These are phyloP conservation scores for Lucifuga dentata DNA, from an alignment of 2,113 vertebrate genomes.

Conservation along the genomic window DNA sequence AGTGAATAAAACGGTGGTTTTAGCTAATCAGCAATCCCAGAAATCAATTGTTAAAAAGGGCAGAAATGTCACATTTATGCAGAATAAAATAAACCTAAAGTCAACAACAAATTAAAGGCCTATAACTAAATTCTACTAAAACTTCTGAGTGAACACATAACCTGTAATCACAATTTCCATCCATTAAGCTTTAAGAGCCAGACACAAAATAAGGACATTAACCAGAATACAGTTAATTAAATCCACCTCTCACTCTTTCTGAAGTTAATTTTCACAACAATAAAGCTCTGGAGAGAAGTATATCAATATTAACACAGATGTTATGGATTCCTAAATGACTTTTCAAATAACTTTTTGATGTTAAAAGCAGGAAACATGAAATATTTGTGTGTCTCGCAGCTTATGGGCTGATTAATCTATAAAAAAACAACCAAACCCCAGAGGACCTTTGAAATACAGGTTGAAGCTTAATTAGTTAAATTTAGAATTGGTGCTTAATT, in stretches of 20 bases:
- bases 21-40: too few relatives aligned
- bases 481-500: slow-evolving; percentile 40
- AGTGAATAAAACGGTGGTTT: too few relatives aligned
- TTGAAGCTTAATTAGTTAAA: slow-evolving; percentile 42
- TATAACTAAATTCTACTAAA: too few relatives aligned
- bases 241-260: slow-evolving; percentile 10
- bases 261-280: neutral
- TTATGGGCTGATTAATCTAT: slow-evolving; percentile 43
- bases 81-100: neutral
- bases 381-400: slow-evolving; percentile 32
- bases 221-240: neutral
- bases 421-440: slow-evolving; percentile 25
- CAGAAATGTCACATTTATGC: too few relatives aligned
- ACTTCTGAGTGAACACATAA: too few relatives aligned
- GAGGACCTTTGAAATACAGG: slow-evolving; percentile 48
- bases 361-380: slow-evolving; percentile 35
- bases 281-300: neutral
- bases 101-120: too few relatives aligned
- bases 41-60: too few relatives aligned
- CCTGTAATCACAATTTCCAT: too few relatives aligned
- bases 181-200: too few relatives aligned
- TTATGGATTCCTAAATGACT: neutral
- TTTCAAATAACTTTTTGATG: slow-evolving; percentile 36
- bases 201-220: too few relatives aligned
- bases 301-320: slow-evolving; percentile 20